Base-by-base conservation (phyloP, 2,797 vertebrate genomes). In the Liasis olivaceus region DNA sequence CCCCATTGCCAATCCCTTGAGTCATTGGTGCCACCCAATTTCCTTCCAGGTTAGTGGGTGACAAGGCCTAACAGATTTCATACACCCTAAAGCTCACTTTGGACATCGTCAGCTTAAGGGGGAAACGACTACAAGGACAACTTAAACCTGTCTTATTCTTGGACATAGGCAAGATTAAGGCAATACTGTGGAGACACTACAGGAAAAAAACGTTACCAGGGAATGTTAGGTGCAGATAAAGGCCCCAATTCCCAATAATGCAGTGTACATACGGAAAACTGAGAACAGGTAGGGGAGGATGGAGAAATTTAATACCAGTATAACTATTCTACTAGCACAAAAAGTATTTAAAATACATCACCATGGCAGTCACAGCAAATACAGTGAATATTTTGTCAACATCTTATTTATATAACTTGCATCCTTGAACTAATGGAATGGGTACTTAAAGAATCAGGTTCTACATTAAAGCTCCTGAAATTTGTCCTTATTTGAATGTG, bases 401-500 rank as follows among this genome's bases (percentile, higher is more conserved):
- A n/a, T 90, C 89, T 92, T 90, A 88, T 7, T 88, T 86, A 22
- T 77, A 90, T 77, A 94, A 91, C 90, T 54, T 92, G 4, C 36
- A 85, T 89, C 90, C 84, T 88, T 54, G 51, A 22, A 88, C 3
- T 54, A 93, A 3, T 24, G 91, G 42, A 93, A 89, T 60, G 91
- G 88, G 0, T 5, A 91, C 51, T 85, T 93, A 84, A 20, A 93
- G 88, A 20, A 6, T 9, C 60, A 3, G 4, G 28, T 0, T 2
- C 2, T 93, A 92, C 90, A 4, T 85, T 36, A 85, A 24, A 9
- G 7, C 17, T 93, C 89, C 5, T 85, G 87, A 64, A 66, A 89
- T 66, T 63, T 89, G 60, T 59, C 77, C 81, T 59, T 86, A 69
- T 69, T 86, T 85, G 36, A 72, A 59, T 89, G 92, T 15, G 63